Conservation (phyloP, 1,140 invertebrate genomes). For the Drosophila busckii region DNA sequence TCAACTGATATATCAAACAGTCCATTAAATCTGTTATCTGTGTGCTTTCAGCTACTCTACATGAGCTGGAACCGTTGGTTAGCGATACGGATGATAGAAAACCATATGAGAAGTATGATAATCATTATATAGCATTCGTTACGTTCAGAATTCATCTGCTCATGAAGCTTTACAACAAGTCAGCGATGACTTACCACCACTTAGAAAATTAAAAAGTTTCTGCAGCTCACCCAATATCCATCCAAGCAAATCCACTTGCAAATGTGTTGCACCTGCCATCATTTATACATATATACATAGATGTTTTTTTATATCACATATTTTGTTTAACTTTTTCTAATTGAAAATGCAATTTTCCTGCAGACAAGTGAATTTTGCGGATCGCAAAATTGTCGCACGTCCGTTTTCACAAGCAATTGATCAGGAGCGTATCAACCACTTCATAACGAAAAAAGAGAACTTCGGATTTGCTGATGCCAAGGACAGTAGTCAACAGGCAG, state of each 20-base stretch:
- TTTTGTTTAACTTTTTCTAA: slow-evolving; percentile 10
- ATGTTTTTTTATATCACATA: not conserved
- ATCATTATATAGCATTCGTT: slow-evolving; percentile 27
- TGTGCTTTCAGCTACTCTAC: slow-evolving; percentile 78
- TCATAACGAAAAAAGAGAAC: slow-evolving; percentile 76
- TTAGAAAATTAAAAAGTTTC: not conserved
- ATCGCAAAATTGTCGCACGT: slow-evolving; percentile 76
- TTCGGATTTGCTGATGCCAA: slow-evolving; percentile 71
- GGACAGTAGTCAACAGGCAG: slow-evolving; percentile 53
- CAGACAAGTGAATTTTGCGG: slow-evolving; percentile 76
- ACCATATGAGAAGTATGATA: slow-evolving; percentile 76
- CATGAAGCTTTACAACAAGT: slow-evolving; percentile 50
- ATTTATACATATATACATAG: slow-evolving; percentile 3
- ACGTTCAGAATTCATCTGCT: slow-evolving; percentile 15
- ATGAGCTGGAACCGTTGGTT: slow-evolving; percentile 88
- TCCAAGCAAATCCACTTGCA: slow-evolving; percentile 18
- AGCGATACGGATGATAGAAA: slow-evolving; percentile 83
- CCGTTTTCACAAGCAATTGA: slow-evolving; percentile 88
- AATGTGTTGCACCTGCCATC: slow-evolving; percentile 28
- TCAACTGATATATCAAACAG: slow-evolving; percentile 24
- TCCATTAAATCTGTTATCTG: slow-evolving; percentile 63
- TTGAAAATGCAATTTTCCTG: slow-evolving; percentile 20
- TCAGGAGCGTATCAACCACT: slow-evolving; percentile 83
- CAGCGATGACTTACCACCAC: slow-evolving; percentile 13
- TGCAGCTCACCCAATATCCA: slow-evolving; percentile 10